Evolutionary conservation across 2,113 vertebrate genomes (phyloP).

Genomic region (Acrocephalus arundinaceus): DNA sequence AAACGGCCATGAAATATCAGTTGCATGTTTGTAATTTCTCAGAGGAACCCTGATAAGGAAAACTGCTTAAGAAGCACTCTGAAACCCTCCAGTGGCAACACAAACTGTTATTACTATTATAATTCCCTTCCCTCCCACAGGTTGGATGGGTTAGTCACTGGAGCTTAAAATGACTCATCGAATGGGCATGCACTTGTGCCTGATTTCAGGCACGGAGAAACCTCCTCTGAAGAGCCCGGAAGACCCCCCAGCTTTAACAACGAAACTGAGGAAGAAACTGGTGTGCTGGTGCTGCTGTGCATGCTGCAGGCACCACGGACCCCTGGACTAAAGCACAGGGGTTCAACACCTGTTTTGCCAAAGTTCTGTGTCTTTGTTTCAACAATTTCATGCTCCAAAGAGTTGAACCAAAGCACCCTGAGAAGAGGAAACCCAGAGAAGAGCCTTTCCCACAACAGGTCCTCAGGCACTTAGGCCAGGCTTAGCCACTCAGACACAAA

Average conservation of each 20-base stretch:
- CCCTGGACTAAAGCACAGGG: not conserved
- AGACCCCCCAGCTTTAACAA: not conserved
- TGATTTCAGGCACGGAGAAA: not conserved
- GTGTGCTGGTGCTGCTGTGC: not conserved
- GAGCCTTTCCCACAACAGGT: not conserved
- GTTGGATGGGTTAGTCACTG: not conserved
- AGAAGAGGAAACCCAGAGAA: not conserved
- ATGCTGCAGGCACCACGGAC: not conserved
- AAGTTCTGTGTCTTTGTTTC: not conserved
- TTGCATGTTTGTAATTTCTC: not conserved
- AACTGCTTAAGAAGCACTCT: constrained; percentile 1
- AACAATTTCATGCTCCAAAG: not conserved
- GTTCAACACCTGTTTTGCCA: not conserved
- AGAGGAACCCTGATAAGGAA: constrained; percentile 21
- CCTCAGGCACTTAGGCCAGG: not conserved
- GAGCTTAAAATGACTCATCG: not conserved
- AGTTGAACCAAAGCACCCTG: not conserved
- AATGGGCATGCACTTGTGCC: not conserved
- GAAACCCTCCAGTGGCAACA: not conserved
- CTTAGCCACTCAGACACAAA: not conserved
- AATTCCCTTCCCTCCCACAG: not conserved
- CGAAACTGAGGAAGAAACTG: not conserved
- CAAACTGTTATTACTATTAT: constrained; percentile 24
- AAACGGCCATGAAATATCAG: not conserved
- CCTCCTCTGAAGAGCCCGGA: not conserved